Conservation (phyloP, 2,888 invertebrate species). For the Spilosoma lubricipeda region DNA sequence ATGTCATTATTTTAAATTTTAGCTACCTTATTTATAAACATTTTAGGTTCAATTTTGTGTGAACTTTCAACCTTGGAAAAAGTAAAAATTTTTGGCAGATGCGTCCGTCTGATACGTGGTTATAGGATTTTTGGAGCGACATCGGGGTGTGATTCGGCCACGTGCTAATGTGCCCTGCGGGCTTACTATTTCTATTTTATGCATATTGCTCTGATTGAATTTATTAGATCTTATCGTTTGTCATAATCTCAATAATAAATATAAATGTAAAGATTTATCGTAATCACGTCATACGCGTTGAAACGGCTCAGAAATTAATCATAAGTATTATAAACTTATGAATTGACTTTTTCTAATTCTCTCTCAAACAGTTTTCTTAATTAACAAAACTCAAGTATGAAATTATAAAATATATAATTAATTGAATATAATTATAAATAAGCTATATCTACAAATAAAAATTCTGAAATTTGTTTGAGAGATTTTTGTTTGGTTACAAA, state of each 20-base stretch:
- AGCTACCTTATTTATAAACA: slow-evolving; percentile 24
- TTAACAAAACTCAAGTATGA: background rate
- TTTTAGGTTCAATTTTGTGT: slow-evolving; percentile 49
- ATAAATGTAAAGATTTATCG: background rate
- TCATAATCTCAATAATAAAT: background rate
- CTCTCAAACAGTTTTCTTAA: background rate
- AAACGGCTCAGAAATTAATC: background rate
- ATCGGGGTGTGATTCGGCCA: slow-evolving; percentile 74
- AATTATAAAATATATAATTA: background rate
- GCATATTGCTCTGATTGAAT: slow-evolving; percentile 36
- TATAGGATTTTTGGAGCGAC: slow-evolving; percentile 80
- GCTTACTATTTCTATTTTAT: slow-evolving; percentile 38
- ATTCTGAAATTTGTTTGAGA: too few species aligned
- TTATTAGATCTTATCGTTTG: background rate
- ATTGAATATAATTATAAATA: background rate
- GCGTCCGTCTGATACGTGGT: slow-evolving; percentile 76
- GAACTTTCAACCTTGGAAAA: slow-evolving; percentile 16
- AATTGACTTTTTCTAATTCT: background rate
- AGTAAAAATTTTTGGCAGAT: slow-evolving; percentile 60
- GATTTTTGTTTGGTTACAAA: background rate
- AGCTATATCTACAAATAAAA: background rate
- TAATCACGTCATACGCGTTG: background rate
- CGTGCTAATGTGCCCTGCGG: slow-evolving; percentile 72
- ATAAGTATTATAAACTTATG: background rate
- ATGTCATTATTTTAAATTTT: slow-evolving; percentile 38